A percentile compares a stretch with the other conserved stretches of the same genome.
These are phyloP conservation scores for Hippocampus abdominalis DNA, from an alignment of 2,113 vertebrate species.

Conservation along the genomic window DNA sequence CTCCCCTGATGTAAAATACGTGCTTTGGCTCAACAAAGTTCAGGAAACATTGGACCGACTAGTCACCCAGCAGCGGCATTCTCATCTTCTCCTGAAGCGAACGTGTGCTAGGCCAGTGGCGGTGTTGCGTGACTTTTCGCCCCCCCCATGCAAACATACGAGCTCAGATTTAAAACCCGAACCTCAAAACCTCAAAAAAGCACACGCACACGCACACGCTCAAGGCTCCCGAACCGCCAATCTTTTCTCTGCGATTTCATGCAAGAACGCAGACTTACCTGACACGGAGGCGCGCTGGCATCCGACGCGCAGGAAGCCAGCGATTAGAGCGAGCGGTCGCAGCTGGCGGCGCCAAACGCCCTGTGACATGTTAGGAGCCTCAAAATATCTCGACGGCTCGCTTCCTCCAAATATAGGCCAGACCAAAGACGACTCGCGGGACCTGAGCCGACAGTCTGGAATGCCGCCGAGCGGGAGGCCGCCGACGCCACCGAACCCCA, in stretches of 20 bases:
- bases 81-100: too few species aligned
- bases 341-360: neutral
- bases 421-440: neutral
- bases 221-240: too few species aligned
- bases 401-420: constrained; percentile 21
- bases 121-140: neutral
- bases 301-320: constrained; percentile 4
- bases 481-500: neutral
- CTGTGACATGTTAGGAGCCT: constrained; percentile 16
- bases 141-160: neutral
- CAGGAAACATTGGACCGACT: too few species aligned
- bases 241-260: too few species aligned
- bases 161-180: too few species aligned
- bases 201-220: too few species aligned
- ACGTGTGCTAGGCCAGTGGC: too few species aligned
- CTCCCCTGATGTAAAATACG: too few species aligned
- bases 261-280: neutral
- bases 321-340: constrained; percentile 2
- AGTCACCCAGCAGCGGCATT: too few species aligned
- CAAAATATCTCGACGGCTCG: constrained; percentile 18
- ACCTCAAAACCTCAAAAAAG: too few species aligned
- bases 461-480: neutral
- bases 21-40: too few species aligned
- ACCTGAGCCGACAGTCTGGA: constrained; percentile 7
- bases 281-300: neutral